These are phyloP conservation scores for Tribolium castaneum DNA, from an alignment of 1,140 invertebrate genomes.

Conservation along the genomic window DNA sequence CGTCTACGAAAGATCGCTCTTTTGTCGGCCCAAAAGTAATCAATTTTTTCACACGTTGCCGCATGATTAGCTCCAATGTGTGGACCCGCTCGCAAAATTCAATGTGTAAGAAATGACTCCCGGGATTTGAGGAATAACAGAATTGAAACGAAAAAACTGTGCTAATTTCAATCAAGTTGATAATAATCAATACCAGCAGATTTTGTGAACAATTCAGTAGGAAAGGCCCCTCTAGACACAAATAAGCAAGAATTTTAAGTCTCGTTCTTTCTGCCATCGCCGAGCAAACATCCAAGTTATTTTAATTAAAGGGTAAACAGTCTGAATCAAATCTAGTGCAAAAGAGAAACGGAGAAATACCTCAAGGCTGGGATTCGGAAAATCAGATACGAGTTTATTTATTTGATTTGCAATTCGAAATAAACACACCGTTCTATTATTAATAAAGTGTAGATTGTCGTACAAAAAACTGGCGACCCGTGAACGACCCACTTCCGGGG, in stretches of 20 bases:
- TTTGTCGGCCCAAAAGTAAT: not conserved
- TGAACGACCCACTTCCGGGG: not conserved
- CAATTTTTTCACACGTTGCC: not conserved
- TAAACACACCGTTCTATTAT: constrained; percentile 12
- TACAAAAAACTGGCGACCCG: not conserved
- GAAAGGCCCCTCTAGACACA: not conserved
- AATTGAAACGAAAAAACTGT: no score
- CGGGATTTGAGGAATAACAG: no score
- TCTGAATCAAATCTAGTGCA: constrained; percentile 20
- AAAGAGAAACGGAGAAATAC: constrained; percentile 37
- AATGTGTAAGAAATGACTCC: not conserved
- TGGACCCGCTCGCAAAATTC: not conserved
- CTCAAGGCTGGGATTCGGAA: constrained; percentile 17
- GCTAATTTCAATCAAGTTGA: no score
- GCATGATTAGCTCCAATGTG: not conserved
- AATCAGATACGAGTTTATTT: constrained; percentile 42
- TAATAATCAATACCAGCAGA: not conserved
- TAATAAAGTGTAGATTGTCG: not conserved
- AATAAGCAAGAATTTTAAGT: constrained; percentile 9
- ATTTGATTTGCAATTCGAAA: constrained; percentile 22
- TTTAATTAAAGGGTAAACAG: constrained; percentile 43
- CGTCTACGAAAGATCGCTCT: not conserved
- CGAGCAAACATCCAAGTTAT: constrained; percentile 39
- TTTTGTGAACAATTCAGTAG: not conserved
- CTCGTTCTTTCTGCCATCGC: not conserved